Percentiles rank a stretch among this genome's conserved stretches.
These are phyloP conservation scores for Noctilio leporinus DNA, from an alignment of 2,113 vertebrate genomes.

Conservation along the genomic window DNA sequence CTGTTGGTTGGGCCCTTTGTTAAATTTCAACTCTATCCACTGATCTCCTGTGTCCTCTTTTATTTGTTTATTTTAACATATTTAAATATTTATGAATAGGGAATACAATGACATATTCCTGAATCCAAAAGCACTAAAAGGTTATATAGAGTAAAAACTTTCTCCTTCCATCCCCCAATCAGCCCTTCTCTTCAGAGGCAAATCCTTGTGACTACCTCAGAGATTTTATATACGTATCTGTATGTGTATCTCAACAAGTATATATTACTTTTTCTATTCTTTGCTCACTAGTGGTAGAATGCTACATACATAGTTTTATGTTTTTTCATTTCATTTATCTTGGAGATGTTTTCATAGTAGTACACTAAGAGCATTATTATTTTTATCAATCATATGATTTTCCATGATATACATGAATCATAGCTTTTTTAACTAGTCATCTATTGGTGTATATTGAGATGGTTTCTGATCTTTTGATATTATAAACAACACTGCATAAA, in stretches of 20 bases:
- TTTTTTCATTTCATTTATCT: neutral
- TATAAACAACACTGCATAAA: neutral
- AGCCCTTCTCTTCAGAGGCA: neutral
- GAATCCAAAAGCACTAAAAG: neutral
- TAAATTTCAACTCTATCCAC: neutral
- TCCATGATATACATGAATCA: neutral
- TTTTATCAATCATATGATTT: neutral
- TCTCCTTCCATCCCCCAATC: neutral
- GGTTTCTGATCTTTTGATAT: neutral
- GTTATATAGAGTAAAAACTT: neutral
- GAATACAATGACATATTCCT: neutral
- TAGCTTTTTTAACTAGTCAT: neutral
- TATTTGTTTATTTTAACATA: neutral
- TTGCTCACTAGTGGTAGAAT: neutral
- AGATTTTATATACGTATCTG: neutral
- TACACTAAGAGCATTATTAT: neutral
- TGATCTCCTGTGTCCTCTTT: neutral
- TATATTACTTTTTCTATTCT: neutral
- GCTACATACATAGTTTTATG: neutral
- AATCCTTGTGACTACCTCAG: neutral
- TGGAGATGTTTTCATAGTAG: neutral
- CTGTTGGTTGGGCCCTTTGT: neutral
- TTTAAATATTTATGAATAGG: neutral
- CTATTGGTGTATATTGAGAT: neutral
- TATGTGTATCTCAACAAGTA: too few species aligned